These are phyloP conservation scores for Brachionus manjavacas DNA, from an alignment of 1,140 invertebrate species.

Conservation along the genomic window DNA sequence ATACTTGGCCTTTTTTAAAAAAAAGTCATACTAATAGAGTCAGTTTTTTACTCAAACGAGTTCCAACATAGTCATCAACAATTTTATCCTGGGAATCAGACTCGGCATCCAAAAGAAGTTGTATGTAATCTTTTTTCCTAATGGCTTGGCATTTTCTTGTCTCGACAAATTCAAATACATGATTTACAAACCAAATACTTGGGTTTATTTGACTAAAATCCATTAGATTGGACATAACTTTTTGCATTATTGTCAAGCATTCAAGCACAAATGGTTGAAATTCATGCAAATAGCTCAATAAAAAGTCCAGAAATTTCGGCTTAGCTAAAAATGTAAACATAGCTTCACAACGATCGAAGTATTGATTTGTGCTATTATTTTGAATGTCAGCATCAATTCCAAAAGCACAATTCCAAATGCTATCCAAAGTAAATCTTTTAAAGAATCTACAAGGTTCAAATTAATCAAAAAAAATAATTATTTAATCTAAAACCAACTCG, in stretches of 20 bases:
- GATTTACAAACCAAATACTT: background rate
- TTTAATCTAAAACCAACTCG: conserved; percentile 32
- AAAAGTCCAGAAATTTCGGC: background rate
- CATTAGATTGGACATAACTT: background rate
- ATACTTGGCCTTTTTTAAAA: too few species aligned
- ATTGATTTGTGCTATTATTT: background rate
- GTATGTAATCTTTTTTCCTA: too few species aligned
- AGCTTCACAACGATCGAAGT: background rate
- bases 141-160: too few species aligned
- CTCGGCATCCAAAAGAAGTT: too few species aligned
- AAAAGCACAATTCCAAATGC: too few species aligned
- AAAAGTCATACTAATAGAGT: too few species aligned
- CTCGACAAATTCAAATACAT: too few species aligned
- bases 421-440: conserved; percentile 27
- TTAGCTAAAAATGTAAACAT: background rate
- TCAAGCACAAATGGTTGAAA: background rate
- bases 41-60: too few species aligned
- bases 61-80: too few species aligned
- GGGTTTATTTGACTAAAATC: background rate
- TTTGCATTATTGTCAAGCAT: background rate
- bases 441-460: conserved; percentile 45
- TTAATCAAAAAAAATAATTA: background rate
- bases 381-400: conserved; percentile 20
- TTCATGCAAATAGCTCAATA: background rate
- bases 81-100: too few species aligned